phyloP scores from a whole-genome alignment of 2,888 invertebrate species.

The Cheilosia urbana region DNA sequence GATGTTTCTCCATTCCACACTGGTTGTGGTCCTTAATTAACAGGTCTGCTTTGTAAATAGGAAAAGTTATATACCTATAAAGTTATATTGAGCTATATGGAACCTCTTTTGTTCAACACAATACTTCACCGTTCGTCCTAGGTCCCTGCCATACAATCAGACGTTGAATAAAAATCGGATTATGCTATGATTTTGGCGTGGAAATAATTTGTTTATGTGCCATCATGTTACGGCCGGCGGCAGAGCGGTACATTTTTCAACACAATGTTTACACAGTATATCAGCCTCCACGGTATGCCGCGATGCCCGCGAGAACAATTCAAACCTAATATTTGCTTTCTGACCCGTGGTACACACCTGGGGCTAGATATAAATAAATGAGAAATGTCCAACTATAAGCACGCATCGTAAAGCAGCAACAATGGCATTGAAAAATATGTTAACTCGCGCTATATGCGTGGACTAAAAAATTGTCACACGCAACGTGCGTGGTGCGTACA shows the following conservation, averaged over 20 bases:
- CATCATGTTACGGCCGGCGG: not conserved
- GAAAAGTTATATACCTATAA: no score
- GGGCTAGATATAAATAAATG: conserved; percentile 34
- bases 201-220: not conserved
- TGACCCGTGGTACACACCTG: conserved; percentile 45
- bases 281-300: not conserved
- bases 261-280: conserved; percentile 33
- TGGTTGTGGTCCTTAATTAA: no score
- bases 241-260: conserved; percentile 1
- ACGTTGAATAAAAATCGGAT: conserved; percentile 14
- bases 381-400: conserved; percentile 20
- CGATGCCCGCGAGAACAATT: conserved; percentile 14
- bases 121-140: not conserved
- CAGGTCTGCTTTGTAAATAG: no score
- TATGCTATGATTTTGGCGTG: conserved; percentile 31
- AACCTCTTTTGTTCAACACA: not conserved
- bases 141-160: not conserved
- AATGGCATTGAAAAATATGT: conserved; percentile 35
- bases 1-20: no score
- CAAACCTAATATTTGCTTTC: conserved; percentile 52
- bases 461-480: not conserved
- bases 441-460: not conserved
- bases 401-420: conserved; percentile 3
- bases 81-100: no score
- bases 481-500: no score